Evolutionary conservation across 2,888 invertebrate genomes (phyloP).

Genomic region (Adelphocoris suturalis): DNA sequence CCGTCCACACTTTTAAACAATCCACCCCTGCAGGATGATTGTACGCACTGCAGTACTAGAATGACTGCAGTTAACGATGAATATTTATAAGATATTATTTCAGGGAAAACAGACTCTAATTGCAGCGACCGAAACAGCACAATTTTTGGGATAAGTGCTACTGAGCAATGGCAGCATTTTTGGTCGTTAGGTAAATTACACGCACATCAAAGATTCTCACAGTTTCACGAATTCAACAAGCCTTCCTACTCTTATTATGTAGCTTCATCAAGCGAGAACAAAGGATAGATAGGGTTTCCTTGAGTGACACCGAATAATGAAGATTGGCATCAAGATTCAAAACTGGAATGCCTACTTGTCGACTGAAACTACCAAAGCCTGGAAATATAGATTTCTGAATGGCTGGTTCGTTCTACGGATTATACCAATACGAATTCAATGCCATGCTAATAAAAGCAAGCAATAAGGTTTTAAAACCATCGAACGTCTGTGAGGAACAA

Average conservation of each 20-base stretch:
- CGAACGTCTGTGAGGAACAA: too few relatives aligned
- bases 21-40: not conserved
- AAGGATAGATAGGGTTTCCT: not conserved
- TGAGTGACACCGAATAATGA: not conserved
- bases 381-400: too few relatives aligned
- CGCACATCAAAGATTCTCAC: slow-evolving; percentile 1
- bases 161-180: not conserved
- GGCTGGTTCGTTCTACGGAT: too few relatives aligned
- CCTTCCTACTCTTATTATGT: not conserved
- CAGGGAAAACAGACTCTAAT: too few relatives aligned
- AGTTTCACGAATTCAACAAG: slow-evolving; percentile 2
- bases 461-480: too few relatives aligned
- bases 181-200: not conserved
- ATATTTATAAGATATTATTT: not conserved
- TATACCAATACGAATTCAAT: too few relatives aligned
- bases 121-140: too few relatives aligned
- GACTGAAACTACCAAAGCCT: too few relatives aligned
- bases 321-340: not conserved
- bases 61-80: not conserved
- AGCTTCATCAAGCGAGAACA: not conserved
- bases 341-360: too few relatives aligned
- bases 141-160: too few relatives aligned
- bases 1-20: not conserved
- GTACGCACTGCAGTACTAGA: slow-evolving; percentile 19
- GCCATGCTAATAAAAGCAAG: too few relatives aligned